These are phyloP conservation scores for Varanus komodoensis DNA, from an alignment of 2,113 vertebrate species.

Conservation along the genomic window DNA sequence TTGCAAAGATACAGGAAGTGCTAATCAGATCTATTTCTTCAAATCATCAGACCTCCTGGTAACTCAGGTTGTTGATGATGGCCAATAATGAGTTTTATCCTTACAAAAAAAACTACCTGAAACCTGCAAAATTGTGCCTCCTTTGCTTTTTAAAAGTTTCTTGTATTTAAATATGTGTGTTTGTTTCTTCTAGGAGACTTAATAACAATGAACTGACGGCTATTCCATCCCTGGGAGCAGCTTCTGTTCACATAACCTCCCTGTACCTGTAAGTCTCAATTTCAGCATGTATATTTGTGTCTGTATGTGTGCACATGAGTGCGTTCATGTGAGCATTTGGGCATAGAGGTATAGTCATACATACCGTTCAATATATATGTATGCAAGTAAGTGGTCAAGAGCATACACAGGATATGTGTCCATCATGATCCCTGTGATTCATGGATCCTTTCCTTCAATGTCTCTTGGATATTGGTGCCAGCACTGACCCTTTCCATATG, in stretches of 20 bases:
- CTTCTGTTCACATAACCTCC: slow-evolving; percentile 77
- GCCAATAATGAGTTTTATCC: background rate
- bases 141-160: rapidly evolving
- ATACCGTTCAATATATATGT: background rate
- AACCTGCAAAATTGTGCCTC: background rate
- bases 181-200: slow-evolving; percentile 84
- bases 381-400: background rate
- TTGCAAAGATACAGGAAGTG: slow-evolving; percentile 27
- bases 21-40: background rate
- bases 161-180: background rate
- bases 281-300: background rate
- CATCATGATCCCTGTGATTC: background rate
- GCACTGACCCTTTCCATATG: background rate
- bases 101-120: background rate
- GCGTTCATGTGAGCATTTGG: too few species aligned
- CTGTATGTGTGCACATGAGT: background rate
- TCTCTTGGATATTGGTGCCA: background rate
- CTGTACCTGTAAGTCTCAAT: slow-evolving; percentile 90
- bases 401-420: background rate
- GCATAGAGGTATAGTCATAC: too few species aligned
- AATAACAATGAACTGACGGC: slow-evolving; percentile 90
- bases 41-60: background rate
- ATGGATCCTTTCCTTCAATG: background rate
- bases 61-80: background rate
- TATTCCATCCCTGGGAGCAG: slow-evolving; percentile 86